Evolutionary conservation across 2,113 vertebrate species (phyloP).

Genomic region (Vulpes ferrilata): DNA sequence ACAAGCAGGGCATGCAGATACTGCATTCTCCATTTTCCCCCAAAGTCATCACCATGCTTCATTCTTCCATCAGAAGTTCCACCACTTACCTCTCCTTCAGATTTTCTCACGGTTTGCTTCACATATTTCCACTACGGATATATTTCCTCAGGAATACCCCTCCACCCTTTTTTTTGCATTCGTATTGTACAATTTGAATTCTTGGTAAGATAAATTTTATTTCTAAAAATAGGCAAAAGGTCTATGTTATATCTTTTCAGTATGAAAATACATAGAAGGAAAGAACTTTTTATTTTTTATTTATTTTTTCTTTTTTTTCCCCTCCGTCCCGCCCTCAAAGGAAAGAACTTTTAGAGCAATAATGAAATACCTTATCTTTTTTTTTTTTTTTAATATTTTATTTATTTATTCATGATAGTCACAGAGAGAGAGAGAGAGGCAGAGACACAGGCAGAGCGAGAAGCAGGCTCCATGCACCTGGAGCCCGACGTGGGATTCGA

Average conservation of each 20-base stretch:
- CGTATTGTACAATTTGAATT: constrained; percentile 15
- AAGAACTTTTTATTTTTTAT: not conserved
- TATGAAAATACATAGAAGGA: constrained; percentile 19
- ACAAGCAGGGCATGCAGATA: not conserved
- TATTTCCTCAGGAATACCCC: not conserved
- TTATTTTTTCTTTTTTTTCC: too few relatives aligned
- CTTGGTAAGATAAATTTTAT: not conserved
- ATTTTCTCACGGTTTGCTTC: not conserved
- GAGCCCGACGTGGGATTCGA: too few relatives aligned
- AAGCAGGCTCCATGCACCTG: too few relatives aligned
- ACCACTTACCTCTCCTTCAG: not conserved
- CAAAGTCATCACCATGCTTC: not conserved
- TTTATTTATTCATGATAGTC: too few relatives aligned
- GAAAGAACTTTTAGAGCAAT: constrained; percentile 21
- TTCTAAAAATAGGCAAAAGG: constrained; percentile 5
- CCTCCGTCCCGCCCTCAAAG: too few relatives aligned
- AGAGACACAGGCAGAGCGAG: too few relatives aligned
- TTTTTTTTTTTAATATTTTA: too few relatives aligned
- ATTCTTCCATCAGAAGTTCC: not conserved
- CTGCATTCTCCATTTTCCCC: not conserved
- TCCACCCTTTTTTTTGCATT: not conserved
- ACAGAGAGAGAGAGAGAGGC: too few relatives aligned
- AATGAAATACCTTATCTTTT: constrained; percentile 34
- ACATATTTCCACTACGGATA: not conserved
- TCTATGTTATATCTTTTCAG: not conserved